Conservation (phyloP, 2,797 vertebrate species). For the Chaetodon trifasciatus region DNA sequence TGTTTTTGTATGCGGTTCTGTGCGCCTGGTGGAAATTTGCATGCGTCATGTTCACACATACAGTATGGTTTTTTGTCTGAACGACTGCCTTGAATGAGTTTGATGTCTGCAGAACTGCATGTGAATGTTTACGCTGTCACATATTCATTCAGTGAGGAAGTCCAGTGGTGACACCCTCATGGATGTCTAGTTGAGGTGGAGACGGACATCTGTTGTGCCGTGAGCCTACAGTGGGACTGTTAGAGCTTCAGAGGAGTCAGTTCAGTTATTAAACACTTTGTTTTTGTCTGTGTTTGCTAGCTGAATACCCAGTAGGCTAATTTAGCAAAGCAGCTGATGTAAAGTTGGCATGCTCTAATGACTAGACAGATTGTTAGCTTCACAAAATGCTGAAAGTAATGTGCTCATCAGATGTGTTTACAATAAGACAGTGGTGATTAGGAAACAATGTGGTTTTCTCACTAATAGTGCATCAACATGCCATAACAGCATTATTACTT, state of each 20-base stretch:
- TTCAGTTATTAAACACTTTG: not conserved
- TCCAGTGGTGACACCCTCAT: not conserved
- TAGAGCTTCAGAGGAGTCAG: not conserved
- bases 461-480: not conserved
- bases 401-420: not conserved
- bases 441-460: not conserved
- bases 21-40: conserved; percentile 7
- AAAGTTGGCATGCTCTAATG: conserved; percentile 4
- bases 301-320: conserved; percentile 19
- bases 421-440: not conserved
- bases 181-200: too few relatives aligned
- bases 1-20: conserved; percentile 6
- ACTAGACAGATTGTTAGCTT: conserved; percentile 4
- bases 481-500: not conserved
- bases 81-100: not conserved
- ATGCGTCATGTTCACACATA: not conserved
- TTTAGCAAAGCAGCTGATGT: conserved; percentile 12
- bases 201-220: too few relatives aligned
- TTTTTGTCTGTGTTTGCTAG: conserved; percentile 1
- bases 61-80: not conserved
- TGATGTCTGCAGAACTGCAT: not conserved
- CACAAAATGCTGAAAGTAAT: not conserved
- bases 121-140: not conserved
- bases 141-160: not conserved
- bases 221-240: not conserved